These are phyloP conservation scores for Dromaius novaehollandiae DNA, from an alignment of 2,113 vertebrate genomes.

Conservation along the genomic window DNA sequence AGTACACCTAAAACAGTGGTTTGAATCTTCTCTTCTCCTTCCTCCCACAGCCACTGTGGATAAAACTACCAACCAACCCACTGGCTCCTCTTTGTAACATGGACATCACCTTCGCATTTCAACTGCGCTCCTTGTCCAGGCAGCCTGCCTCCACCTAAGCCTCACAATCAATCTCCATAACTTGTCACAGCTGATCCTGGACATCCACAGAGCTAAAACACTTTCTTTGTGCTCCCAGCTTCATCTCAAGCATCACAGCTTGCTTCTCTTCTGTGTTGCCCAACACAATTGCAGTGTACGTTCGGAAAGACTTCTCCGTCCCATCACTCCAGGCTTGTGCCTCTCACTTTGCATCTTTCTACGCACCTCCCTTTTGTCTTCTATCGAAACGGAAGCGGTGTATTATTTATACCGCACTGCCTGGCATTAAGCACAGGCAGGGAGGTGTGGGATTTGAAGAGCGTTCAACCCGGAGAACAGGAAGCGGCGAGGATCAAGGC, in stretches of 20 bases:
- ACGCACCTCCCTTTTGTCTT: not conserved
- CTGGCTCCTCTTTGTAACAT: no score
- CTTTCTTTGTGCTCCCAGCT: not conserved
- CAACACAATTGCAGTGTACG: not conserved
- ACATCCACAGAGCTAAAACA: not conserved
- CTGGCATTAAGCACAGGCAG: not conserved
- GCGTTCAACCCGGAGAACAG: constrained; percentile 41
- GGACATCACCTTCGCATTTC: not conserved
- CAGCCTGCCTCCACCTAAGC: not conserved
- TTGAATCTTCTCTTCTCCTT: no score
- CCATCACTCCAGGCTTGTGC: accelerated
- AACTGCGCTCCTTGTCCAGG: not conserved
- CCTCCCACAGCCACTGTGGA: no score
- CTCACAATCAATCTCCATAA: not conserved
- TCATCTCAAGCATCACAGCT: not conserved
- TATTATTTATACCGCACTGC: constrained; percentile 1
- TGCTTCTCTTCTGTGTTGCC: not conserved
- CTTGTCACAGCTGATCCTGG: not conserved
- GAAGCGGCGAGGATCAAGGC: constrained; percentile 58
- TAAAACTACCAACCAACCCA: not conserved
- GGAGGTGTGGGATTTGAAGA: constrained; percentile 47
- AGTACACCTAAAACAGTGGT: no score
- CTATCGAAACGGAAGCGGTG: not conserved
- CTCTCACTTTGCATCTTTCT: not conserved
- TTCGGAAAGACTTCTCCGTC: not conserved